A percentile compares a stretch with the other conserved stretches of the same genome.
These are phyloP conservation scores for Lagopus leucura DNA, from an alignment of 2,113 vertebrate species.

Conservation along the genomic window DNA sequence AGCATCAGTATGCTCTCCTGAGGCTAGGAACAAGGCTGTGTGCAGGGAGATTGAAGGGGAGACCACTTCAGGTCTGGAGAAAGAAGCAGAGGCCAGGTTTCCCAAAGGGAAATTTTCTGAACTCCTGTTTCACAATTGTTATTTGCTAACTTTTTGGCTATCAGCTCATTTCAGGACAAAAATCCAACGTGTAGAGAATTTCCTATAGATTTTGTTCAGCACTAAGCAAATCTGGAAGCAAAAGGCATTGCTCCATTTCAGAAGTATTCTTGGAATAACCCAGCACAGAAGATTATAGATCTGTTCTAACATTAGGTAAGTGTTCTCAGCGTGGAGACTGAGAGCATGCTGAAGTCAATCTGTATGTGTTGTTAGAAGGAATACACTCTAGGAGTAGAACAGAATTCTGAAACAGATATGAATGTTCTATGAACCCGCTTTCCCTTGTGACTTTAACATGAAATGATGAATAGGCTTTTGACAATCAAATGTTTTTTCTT, in stretches of 20 bases:
- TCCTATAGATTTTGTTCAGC: background rate
- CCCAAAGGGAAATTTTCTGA: background rate
- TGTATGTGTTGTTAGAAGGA: background rate
- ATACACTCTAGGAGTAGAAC: background rate
- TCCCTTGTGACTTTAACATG: background rate
- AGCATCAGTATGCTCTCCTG: background rate
- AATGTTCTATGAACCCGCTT: background rate
- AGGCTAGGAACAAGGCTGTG: background rate
- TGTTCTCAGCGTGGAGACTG: background rate
- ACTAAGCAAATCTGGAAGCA: background rate
- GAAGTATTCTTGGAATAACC: constrained; percentile 19
- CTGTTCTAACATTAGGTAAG: background rate
- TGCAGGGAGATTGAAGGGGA: background rate
- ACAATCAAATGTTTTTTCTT: background rate
- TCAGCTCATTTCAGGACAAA: background rate
- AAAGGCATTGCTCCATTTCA: constrained; percentile 23
- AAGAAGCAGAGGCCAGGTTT: background rate
- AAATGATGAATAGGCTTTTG: background rate
- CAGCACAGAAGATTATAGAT: background rate
- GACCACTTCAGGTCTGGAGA: background rate
- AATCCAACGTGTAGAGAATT: background rate
- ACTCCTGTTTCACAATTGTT: background rate
- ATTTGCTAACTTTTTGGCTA: background rate
- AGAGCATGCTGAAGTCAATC: background rate
- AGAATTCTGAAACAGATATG: background rate